Evolutionary conservation across 2,888 invertebrate genomes (phyloP).

Genomic region (Chironomus tentans): DNA sequence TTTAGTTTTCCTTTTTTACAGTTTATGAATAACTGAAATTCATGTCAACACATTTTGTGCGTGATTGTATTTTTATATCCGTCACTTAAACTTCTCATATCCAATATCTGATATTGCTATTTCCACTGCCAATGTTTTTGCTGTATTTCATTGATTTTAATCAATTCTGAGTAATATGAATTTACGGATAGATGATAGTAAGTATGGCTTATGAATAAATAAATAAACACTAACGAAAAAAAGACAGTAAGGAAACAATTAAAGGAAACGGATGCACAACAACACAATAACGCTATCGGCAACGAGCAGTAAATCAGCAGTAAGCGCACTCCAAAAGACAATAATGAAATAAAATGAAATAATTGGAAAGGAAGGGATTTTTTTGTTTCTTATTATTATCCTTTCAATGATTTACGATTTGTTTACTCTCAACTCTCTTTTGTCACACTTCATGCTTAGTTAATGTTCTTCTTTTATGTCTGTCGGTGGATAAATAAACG

Average conservation of each 20-base stretch:
- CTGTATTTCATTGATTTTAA: too few relatives aligned
- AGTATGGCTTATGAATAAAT: background rate
- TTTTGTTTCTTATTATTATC: background rate
- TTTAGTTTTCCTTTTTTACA: too few relatives aligned
- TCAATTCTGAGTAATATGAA: too few relatives aligned
- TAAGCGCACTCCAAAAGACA: background rate
- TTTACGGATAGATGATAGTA: too few relatives aligned
- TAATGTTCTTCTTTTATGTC: background rate
- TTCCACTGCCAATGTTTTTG: too few relatives aligned
- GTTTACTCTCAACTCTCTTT: slow-evolving; percentile 12
- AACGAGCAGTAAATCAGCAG: background rate
- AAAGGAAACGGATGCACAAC: slow-evolving; percentile 21
- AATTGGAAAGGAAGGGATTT: background rate
- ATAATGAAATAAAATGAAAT: background rate
- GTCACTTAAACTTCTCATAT: too few relatives aligned
- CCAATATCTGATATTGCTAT: too few relatives aligned
- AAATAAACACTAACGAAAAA: background rate
- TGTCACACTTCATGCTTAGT: slow-evolving; percentile 13
- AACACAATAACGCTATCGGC: background rate
- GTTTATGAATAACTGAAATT: too few relatives aligned
- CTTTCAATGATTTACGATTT: slow-evolving; percentile 21
- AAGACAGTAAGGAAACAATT: background rate
- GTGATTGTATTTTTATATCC: too few relatives aligned
- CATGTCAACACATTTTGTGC: too few relatives aligned
- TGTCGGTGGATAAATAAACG: background rate